Percentiles rank a stretch among this genome's conserved stretches.
phyloP scores from a whole-genome alignment of 2,888 invertebrate genomes.

The Aphidoletes aphidimyza region DNA sequence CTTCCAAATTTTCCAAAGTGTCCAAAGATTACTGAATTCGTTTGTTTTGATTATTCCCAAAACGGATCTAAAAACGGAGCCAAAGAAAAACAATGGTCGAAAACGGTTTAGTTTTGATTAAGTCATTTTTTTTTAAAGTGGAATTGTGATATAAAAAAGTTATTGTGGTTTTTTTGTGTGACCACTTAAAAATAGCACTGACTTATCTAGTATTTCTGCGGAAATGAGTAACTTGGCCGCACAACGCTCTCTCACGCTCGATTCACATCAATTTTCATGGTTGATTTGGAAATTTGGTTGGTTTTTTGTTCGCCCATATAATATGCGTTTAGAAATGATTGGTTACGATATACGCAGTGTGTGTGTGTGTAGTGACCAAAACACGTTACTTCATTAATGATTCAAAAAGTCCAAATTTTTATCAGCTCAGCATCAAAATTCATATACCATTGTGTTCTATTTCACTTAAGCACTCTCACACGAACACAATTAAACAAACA shows the following conservation, averaged over 20 bases:
- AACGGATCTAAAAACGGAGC: too few species aligned
- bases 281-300: neutral
- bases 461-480: neutral
- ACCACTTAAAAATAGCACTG: conserved; percentile 17
- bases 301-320: neutral
- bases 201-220: conserved; percentile 37
- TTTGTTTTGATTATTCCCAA: too few species aligned
- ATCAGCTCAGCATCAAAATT: conserved; percentile 20
- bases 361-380: too few species aligned
- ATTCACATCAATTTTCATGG: neutral
- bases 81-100: too few species aligned
- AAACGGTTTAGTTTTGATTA: too few species aligned
- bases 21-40: too few species aligned
- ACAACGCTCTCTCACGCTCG: too few species aligned
- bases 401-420: neutral
- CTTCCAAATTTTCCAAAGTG: too few species aligned
- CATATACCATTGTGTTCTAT: neutral
- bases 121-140: too few species aligned
- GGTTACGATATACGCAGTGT: too few species aligned
- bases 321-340: neutral
- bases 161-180: neutral
- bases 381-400: neutral
- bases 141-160: neutral
- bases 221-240: neutral
- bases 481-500: neutral